Conservation (phyloP, 2,113 vertebrate genomes). For the Steatornis caripensis region DNA sequence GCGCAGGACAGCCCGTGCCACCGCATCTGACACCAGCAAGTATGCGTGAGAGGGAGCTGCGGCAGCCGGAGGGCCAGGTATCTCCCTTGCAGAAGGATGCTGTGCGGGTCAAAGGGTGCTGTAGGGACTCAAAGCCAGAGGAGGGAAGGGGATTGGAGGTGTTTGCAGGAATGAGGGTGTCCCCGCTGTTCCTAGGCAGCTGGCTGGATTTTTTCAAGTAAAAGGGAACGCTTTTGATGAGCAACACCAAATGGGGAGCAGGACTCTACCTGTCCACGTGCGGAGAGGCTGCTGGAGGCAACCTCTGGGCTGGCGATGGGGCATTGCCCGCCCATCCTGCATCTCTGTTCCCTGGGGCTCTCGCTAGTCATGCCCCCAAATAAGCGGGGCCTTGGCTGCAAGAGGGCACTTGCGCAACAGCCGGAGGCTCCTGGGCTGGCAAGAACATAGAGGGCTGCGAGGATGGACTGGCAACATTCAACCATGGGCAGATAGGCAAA, state of each 20-base stretch:
- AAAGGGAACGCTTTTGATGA: neutral
- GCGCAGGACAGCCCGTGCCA: neutral
- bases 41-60: neutral
- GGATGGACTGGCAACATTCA: neutral
- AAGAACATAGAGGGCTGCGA: neutral
- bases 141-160: neutral
- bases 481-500: neutral
- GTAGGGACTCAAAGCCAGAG: neutral
- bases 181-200: neutral
- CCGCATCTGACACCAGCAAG: neutral
- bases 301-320: neutral
- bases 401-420: neutral
- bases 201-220: neutral
- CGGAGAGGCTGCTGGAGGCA: neutral
- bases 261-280: neutral
- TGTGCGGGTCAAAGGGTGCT: neutral
- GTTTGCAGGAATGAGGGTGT: neutral
- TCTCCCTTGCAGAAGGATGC: neutral
- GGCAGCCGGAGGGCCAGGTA: neutral
- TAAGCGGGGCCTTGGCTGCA: neutral
- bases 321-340: neutral
- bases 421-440: neutral
- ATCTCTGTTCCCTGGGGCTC: neutral
- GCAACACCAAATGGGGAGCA: neutral
- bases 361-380: neutral